Percentiles rank a stretch among this genome's conserved stretches.
Conservation (phyloP, 2,113 vertebrate species). For the Spermophilus dauricus region DNA sequence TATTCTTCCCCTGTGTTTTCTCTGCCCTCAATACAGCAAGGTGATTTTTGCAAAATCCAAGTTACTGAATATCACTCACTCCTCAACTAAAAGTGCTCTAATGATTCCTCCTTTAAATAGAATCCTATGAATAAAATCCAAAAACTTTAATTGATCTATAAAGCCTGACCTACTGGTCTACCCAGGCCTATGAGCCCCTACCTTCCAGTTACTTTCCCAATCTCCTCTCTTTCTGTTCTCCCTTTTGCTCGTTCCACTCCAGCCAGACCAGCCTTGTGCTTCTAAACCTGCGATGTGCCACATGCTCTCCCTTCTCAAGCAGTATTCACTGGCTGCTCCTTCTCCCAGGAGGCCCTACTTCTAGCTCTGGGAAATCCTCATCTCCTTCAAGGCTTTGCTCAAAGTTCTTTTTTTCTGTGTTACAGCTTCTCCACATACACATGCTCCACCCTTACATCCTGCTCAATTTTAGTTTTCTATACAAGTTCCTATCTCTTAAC, state of each 20-base stretch:
- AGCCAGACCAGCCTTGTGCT: not conserved
- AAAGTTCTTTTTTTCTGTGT: not conserved
- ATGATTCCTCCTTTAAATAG: not conserved
- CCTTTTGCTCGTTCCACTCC: not conserved
- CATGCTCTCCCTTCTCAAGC: not conserved
- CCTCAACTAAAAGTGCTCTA: not conserved
- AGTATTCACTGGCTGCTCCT: accelerated
- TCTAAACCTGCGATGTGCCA: not conserved
- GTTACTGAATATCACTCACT: too few species aligned
- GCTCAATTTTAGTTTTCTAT: not conserved
- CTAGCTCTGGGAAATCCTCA: not conserved
- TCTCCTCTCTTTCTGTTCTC: not conserved
- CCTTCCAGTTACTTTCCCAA: too few species aligned
- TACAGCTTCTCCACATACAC: not conserved
- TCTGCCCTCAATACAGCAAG: not conserved
- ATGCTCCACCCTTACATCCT: not conserved
- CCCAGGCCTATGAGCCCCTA: accelerated
- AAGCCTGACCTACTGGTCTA: not conserved
- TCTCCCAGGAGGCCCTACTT: not conserved
- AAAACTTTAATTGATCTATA: not conserved
- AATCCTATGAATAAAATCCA: not conserved
- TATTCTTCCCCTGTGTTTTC: not conserved
- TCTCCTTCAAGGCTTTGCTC: not conserved
- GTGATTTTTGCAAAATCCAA: not conserved
- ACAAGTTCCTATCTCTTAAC: not conserved